Evolutionary conservation across 2,113 vertebrate species (phyloP).

Genomic region (Delphinapterus leucas): DNA sequence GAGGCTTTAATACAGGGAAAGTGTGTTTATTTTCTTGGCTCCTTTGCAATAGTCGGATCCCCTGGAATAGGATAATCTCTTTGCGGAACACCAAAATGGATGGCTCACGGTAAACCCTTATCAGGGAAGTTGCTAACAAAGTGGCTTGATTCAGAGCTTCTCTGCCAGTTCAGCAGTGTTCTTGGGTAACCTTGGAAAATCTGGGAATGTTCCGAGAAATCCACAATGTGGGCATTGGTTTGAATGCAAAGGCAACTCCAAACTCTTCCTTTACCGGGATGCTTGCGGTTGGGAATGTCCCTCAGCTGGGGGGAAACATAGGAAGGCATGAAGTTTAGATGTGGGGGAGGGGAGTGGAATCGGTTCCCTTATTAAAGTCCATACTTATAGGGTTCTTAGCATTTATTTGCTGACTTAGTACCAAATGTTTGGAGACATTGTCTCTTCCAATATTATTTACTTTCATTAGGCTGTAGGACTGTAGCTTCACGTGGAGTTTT

Average conservation of each 20-base stretch:
- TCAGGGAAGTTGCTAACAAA: background rate
- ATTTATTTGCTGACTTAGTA: background rate
- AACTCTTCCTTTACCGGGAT: background rate
- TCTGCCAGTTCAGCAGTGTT: background rate
- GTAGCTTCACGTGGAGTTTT: background rate
- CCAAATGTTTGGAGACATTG: background rate
- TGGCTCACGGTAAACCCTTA: background rate
- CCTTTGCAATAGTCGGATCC: conserved; percentile 36
- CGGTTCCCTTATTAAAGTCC: background rate
- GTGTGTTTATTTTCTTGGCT: conserved; percentile 43
- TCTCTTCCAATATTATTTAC: background rate
- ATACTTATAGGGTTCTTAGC: background rate
- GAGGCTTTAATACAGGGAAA: conserved; percentile 49
- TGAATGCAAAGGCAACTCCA: background rate
- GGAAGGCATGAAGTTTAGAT: background rate
- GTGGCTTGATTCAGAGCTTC: background rate
- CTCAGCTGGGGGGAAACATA: too few species aligned
- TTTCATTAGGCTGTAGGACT: background rate
- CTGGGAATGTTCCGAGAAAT: background rate
- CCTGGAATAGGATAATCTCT: conserved; percentile 42
- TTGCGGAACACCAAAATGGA: conserved; percentile 11
- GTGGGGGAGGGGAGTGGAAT: background rate
- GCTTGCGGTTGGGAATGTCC: background rate
- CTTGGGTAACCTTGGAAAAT: conserved; percentile 48
- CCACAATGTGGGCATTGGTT: background rate